Evolutionary conservation across 2,888 invertebrate genomes (phyloP).

Genomic region (Portevinia maculata): DNA sequence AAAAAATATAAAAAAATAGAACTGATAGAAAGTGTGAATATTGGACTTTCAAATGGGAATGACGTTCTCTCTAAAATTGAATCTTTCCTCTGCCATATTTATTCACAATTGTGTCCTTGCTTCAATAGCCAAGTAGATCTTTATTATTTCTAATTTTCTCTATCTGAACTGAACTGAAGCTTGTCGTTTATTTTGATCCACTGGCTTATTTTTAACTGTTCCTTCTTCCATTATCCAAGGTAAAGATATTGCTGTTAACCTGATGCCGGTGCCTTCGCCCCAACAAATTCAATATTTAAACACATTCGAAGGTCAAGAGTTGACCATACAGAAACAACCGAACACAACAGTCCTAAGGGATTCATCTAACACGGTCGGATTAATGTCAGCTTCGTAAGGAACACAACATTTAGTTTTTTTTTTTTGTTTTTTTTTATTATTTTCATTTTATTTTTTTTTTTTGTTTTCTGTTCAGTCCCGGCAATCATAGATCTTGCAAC

Average conservation of each 20-base stretch:
- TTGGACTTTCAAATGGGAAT: not conserved
- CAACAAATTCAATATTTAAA: slow-evolving; percentile 98
- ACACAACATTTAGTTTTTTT: slow-evolving; percentile 77
- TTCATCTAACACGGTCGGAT: slow-evolving; percentile 55
- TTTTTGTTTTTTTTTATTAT: slow-evolving; percentile 12
- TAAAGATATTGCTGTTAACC: slow-evolving; percentile 83
- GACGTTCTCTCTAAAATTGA: not conserved
- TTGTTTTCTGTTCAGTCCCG: slow-evolving; percentile 59
- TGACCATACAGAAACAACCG: slow-evolving; percentile 97
- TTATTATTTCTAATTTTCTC: not conserved
- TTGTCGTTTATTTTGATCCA: no score
- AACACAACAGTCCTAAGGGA: slow-evolving; percentile 86
- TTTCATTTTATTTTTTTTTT: slow-evolving; percentile 27
- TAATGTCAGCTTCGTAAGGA: slow-evolving; percentile 80
- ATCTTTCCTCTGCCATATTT: not conserved
- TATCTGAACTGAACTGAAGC: not conserved
- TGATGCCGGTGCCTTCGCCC: slow-evolving; percentile 98
- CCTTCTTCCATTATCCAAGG: slow-evolving; percentile 49
- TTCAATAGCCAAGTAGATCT: not conserved
- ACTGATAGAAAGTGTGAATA: not conserved
- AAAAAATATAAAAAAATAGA: no score
- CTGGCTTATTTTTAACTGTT: slow-evolving; percentile 6
- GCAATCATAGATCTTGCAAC: slow-evolving; percentile 65
- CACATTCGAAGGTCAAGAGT: slow-evolving; percentile 97
- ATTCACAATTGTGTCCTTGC: not conserved